These are phyloP conservation scores for Pterostichus madidus DNA, from an alignment of 2,888 invertebrate species.

Conservation along the genomic window DNA sequence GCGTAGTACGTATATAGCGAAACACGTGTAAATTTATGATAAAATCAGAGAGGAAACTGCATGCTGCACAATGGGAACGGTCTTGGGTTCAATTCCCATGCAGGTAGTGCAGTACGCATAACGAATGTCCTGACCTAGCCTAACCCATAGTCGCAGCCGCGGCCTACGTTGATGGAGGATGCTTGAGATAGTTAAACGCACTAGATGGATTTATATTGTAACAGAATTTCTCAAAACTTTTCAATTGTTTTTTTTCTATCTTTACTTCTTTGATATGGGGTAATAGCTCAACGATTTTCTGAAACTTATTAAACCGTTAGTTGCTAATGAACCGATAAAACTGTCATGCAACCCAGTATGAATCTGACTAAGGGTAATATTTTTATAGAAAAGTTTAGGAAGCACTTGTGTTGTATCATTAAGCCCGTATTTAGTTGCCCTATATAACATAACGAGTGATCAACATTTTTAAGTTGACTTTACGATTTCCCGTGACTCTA, in stretches of 20 bases:
- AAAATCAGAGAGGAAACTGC: conserved; percentile 14
- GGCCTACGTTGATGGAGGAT: background rate
- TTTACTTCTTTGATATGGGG: too few relatives aligned
- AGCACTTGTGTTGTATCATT: background rate
- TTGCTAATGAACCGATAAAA: too few relatives aligned
- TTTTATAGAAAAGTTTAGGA: background rate
- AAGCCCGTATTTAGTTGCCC: conserved; percentile 30
- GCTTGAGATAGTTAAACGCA: too few relatives aligned
- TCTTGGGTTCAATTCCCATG: conserved; percentile 31
- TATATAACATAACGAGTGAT: conserved; percentile 45
- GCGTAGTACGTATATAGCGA: background rate
- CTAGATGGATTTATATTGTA: too few relatives aligned
- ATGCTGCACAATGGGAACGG: conserved; percentile 17
- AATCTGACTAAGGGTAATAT: too few relatives aligned
- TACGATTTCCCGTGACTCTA: conserved; percentile 51
- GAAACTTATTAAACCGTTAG: too few relatives aligned
- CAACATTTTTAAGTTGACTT: conserved; percentile 53
- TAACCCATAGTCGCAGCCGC: background rate
- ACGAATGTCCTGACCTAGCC: conserved; percentile 21
- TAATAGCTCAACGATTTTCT: too few relatives aligned
- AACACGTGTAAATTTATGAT: conserved; percentile 33
- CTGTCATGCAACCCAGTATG: too few relatives aligned
- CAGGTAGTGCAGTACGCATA: conserved; percentile 12
- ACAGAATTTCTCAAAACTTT: conserved; percentile 5
- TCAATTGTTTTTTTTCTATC: too few relatives aligned